Base-by-base conservation (phyloP, 2,888 invertebrate species). In the Mongoloraphidia duomilia region DNA sequence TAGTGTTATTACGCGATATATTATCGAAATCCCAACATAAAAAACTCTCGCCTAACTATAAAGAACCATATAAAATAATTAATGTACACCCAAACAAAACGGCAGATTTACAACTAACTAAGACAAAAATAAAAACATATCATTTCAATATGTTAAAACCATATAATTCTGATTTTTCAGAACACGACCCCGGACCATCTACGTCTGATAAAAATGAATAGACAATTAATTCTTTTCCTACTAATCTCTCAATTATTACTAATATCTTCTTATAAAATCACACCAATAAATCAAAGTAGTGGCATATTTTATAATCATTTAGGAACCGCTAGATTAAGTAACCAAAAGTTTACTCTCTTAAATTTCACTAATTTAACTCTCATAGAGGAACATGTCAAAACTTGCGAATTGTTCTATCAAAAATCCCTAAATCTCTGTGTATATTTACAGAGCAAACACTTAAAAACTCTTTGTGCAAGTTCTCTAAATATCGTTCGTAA, bases 101-200 rank as follows among this genome's bases (percentile, higher is more conserved):
- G 12, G 38, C 38, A 12, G 13, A 38, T 12, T 12, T 38, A 12
- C 13, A 12, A 26, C 13, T 38, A 38, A 13, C 11, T 38, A 38
- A 12, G 3, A 3, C 26, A 26, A 26, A 26, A 26, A 26, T 26
- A 26, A 26, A 26, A 26, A 26, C 26, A 26, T 26, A 26, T 26
- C 3, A 26, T 26, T 26, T 26, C 26, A 26, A 26, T 26, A 26
- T 26, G 26, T 26, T 26, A 26, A 26, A 26, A 26, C 41, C 12
- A 11, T 46, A 46, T 46, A 41, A 41, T 41, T 12, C 42, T 41
- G 46, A 46, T 46, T 11, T 41, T 43, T 38, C 41, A n/a, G 41
- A 46, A n/a, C 14, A 38, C 17, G 10, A 8, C 41, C 8, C 14
- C 41, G 34, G n/a, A 41, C 26, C 44, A 34, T 11, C 34, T 44